phyloP scores from a whole-genome alignment of 2,888 invertebrate genomes.

The Nemapogon koenigi region DNA sequence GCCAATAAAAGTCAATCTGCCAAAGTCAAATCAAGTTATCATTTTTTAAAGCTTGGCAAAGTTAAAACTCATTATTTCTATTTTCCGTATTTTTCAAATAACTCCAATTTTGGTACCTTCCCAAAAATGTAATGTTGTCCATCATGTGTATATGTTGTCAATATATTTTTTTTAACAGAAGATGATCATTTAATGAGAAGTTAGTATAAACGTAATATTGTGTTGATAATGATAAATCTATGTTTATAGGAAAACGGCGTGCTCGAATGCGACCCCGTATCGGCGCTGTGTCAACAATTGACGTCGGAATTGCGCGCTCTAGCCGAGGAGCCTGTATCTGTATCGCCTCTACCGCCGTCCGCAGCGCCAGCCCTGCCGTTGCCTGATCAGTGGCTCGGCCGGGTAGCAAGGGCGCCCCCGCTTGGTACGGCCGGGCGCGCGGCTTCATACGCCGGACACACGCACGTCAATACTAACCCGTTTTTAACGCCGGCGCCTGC shows the following conservation, averaged over 20 bases:
- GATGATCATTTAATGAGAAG: too few species aligned
- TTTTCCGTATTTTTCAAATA: too few species aligned
- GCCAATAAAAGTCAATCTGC: too few species aligned
- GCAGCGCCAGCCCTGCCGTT: constrained; percentile 67
- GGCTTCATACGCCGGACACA: constrained; percentile 50
- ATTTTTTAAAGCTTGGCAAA: too few species aligned
- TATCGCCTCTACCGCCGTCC: constrained; percentile 21
- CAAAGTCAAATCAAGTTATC: too few species aligned
- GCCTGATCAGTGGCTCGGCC: constrained; percentile 85
- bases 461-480: constrained; percentile 18
- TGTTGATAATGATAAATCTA: too few species aligned
- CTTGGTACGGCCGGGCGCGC: constrained; percentile 59
- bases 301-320: constrained; percentile 78
- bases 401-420: constrained; percentile 62
- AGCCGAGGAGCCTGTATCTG: constrained; percentile 55
- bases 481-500: constrained; percentile 19
- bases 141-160: too few species aligned
- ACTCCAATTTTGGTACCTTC: too few species aligned
- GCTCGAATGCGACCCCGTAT: constrained; percentile 70
- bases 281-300: constrained; percentile 83
- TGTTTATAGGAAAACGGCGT: constrained; percentile 10
- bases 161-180: too few species aligned
- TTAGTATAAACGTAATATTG: too few species aligned
- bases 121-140: too few species aligned
- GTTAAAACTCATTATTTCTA: too few species aligned